Evolutionary conservation across 92 coral and sea anemone species (phyloP).

Genomic region (Porites cylindrica): DNA sequence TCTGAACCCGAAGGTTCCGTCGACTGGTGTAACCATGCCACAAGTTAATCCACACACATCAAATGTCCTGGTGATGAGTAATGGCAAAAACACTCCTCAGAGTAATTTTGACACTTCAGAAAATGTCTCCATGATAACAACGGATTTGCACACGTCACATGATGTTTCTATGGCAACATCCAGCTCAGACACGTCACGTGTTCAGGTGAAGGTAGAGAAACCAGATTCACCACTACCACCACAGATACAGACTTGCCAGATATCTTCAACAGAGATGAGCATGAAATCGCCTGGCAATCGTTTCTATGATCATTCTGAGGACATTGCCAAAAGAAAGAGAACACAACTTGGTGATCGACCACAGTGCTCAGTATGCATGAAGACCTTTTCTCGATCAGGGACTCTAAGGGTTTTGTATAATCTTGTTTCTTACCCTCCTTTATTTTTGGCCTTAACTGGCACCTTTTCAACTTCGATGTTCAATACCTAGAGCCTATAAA

Average conservation of each 20-base stretch:
- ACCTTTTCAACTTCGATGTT: too few relatives aligned
- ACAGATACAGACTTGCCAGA: not conserved
- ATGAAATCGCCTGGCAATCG: conserved; percentile 10
- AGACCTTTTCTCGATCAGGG: conserved; percentile 36
- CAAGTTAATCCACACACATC: too few relatives aligned
- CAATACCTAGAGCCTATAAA: too few relatives aligned
- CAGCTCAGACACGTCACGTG: not conserved
- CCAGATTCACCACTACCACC: conserved; percentile 1
- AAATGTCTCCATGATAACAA: not conserved
- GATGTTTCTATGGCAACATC: conserved; percentile 13
- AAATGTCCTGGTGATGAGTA: too few relatives aligned
- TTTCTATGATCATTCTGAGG: not conserved
- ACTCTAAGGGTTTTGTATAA: conserved; percentile 5
- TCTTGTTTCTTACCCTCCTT: not conserved
- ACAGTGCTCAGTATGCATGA: conserved; percentile 26
- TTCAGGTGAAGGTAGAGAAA: conserved; percentile 17
- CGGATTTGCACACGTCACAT: not conserved
- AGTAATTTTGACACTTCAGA: too few relatives aligned
- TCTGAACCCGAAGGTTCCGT: too few relatives aligned
- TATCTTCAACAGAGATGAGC: not conserved
- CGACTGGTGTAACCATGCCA: too few relatives aligned
- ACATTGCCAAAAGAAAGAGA: not conserved
- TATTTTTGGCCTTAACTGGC: not conserved
- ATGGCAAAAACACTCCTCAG: too few relatives aligned
- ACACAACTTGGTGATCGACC: not conserved